Base-by-base conservation (phyloP, 2,888 invertebrate species). In the Scrobipalpa atriplicella region DNA sequence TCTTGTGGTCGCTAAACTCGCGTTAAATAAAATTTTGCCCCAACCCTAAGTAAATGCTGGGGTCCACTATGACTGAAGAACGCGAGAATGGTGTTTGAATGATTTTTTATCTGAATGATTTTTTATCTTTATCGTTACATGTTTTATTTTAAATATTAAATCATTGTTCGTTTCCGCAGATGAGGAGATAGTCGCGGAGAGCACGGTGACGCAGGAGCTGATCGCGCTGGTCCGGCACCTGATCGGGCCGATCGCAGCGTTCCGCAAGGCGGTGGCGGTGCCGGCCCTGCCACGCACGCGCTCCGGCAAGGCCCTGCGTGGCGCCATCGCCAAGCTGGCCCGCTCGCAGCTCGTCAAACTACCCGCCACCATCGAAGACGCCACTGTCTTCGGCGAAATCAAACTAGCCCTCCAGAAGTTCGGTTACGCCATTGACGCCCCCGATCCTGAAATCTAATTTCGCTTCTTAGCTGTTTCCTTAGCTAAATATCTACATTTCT, bases 201-300 rank as follows among this genome's bases (percentile, higher is more conserved):
- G 79, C 66, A 88, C 89, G 6, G 90, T 92, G 3, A 90, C 90
- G 0, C 90, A 89, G 75, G 92, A 92, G 68, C 71, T 91, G 47
- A 90, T 92, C 9, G 87, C 89, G 0, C 69, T 92, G 0, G 91
- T 92, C 0, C 87, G 92, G 18, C 91, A 92, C 61, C 73, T 95
- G 52, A 95, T 98, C 64, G 98, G 98, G 0, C 98, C 98, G 0
- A 98, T 99, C 8, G 98, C 98, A 0, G 95, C 97, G 0, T 98
- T 99, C 84, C 95, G 96, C 70, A 92, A 96, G 72, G 96, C 96
- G 0, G 95, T 96, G 0, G 94, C 96, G 0, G 97, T 99, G 0
- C 94, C 94, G 16, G 97, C 95, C 0, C 86, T 99, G 54, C 99
- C 99, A 0, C 94, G 97, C 68, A 99, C 98, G 0, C 94, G 98